Evolutionary conservation across 2,888 invertebrate genomes (phyloP), one percentile per base, ranked within the genome.

Genomic region (Penaeus monodon): DNA sequence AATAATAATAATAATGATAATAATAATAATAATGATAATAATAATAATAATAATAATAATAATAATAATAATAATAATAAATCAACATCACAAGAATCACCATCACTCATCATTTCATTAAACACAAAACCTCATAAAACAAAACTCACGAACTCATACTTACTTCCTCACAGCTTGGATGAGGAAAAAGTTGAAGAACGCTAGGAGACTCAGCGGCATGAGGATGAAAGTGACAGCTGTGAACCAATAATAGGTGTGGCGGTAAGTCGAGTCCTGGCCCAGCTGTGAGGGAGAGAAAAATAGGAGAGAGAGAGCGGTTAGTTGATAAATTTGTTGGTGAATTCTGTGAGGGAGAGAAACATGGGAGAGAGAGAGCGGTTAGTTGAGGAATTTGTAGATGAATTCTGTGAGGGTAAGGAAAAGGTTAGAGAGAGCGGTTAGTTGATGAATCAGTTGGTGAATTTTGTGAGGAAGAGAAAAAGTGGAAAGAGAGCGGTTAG

Each of bases 181-280:
- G 86, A 96, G 93, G 90, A 96, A 94, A 86, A 94, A 94, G 92
- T 96, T 96, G 91, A 96, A 96, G 68, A 96, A 94, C 44, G 95
- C 94, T 88, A 96, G 93, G 70, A 96, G 92, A 12, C 94, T 91
- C 38, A 96, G 92, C 0, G 96, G 96, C 88, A 96, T 92, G 88
- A 96, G 92, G 27, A 95, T 94, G 91, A 95, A 95, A 29, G 94
- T 93, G 88, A 95, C 92, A 22, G 94, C 93, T 29, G 94, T 94
- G 91, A 95, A 95, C 94, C 95, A 94, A 91, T 94, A 95, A 92
- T 95, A 95, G 86, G 95, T 93, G 44, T 93, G 93, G 49, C 92
- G 81, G 81, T 85, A 85, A 2, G 80, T 80, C 14, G 85, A 66
- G 33, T 81, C 85, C 49, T 81, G 81, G 12, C 85, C 85, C 2